Evolutionary conservation across 2,888 invertebrate species (phyloP), one percentile per base, ranked within the genome.

Genomic region (Athrips mouffetella): DNA sequence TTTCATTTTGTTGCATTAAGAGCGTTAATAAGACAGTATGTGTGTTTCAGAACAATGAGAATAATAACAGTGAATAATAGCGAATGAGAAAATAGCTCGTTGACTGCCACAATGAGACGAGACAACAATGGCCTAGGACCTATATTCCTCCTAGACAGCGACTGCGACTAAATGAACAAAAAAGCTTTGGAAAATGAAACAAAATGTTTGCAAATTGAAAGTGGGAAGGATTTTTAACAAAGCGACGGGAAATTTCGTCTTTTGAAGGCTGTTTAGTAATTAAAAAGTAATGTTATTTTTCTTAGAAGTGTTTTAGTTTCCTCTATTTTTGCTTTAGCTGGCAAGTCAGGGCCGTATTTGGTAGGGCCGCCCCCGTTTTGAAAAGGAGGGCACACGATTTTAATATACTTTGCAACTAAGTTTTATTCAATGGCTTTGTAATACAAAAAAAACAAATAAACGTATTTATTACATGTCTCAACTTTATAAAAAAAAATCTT

Each of bases 31-130:
- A 66, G 67, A 59, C 67, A 59, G 58, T 59, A 73, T 74, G 74
- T 74, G 75, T 76, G 74, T 79, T 70, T 74, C 64, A 60, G 59
- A 73, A 84, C 86, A 86, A 85, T 83, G 80, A 70, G 69, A 70
- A 81, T 82, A 82, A 83, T 80, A 76, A 75, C 74, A 69, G 69
- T 62, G 75, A 68, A 81, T 82, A 83, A 83, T 82, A 64, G 76
- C 60, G 81, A 85, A 84, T 82, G 82, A 74, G 80, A 84, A 84
- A 83, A 83, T 82, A 73, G 81, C 82, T 78, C 80, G 80, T 80
- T 76, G 76, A 76, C 73, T 76, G 74, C 63, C 73, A 86, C 86
- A 85, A 86, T 85, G 79, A 70, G 65, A 69, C 63, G 65, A 29
- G 68, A 68, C 73, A 76, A 85, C 82, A 85, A 85, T 85, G 57